These are phyloP conservation scores for Cichlasoma orientale DNA, from an alignment of 2,797 vertebrate species.

Conservation along the genomic window DNA sequence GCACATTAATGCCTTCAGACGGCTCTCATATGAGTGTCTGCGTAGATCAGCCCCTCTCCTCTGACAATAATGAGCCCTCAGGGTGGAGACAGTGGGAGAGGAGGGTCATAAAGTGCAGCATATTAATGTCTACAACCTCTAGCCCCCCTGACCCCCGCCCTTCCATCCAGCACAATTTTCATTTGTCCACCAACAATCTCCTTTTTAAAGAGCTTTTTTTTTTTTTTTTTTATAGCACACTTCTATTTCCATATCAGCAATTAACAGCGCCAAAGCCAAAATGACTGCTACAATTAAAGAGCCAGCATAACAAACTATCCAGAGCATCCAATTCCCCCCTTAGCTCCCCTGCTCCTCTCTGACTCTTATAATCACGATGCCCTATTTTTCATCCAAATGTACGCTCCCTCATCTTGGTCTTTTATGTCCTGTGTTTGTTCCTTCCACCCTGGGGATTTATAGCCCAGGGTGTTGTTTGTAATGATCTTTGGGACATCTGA, in stretches of 20 bases:
- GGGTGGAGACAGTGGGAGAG: constrained; percentile 41
- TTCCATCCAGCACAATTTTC: constrained; percentile 37
- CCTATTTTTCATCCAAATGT: constrained; percentile 49
- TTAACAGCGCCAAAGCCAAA: constrained; percentile 54
- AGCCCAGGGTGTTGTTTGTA: constrained; percentile 51
- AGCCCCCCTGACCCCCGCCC: neutral
- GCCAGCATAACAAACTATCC: constrained; percentile 33
- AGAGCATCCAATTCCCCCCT: neutral
- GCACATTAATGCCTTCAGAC: constrained; percentile 87
- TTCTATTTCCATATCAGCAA: constrained; percentile 56
- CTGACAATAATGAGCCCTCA: constrained; percentile 78
- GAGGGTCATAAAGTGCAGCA: constrained; percentile 59
- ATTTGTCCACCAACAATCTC: constrained; percentile 47
- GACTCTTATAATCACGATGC: constrained; percentile 39
- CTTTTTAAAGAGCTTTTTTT: constrained; percentile 33
- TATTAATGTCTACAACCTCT: constrained; percentile 49
- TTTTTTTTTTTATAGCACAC: constrained; percentile 17
- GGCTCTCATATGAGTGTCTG: constrained; percentile 87
- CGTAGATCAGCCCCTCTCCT: constrained; percentile 82
- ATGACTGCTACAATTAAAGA: constrained; percentile 46
- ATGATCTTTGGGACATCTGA: constrained; percentile 60
- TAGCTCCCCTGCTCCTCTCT: constrained; percentile 3
- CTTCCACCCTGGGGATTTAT: constrained; percentile 40
- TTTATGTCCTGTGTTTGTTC: constrained; percentile 54
- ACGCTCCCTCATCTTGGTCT: constrained; percentile 40